These are phyloP conservation scores for Porites evermanni DNA, from an alignment of 92 coral and sea anemone species.

Conservation along the genomic window DNA sequence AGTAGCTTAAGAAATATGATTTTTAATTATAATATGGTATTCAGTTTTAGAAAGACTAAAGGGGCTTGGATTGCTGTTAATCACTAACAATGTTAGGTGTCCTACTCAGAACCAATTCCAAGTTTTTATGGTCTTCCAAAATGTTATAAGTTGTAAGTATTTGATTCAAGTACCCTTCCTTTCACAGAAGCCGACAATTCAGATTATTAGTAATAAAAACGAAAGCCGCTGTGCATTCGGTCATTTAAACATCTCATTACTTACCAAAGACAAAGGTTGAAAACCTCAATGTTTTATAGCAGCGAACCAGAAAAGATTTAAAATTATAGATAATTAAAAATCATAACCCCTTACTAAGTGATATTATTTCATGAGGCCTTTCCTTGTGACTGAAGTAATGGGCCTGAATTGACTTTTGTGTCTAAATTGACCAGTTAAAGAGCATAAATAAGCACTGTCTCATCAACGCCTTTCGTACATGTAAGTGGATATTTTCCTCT, in stretches of 20 bases:
- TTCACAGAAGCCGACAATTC: too few relatives aligned
- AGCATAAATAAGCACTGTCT: background rate
- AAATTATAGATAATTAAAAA: background rate
- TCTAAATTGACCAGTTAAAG: background rate
- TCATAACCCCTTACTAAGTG: background rate
- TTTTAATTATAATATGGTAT: too few relatives aligned
- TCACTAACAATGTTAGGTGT: too few relatives aligned
- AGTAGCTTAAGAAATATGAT: too few relatives aligned
- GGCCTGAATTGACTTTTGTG: background rate
- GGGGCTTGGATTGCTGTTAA: too few relatives aligned
- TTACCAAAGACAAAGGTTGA: background rate
- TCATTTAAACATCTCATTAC: background rate
- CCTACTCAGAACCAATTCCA: too few relatives aligned
- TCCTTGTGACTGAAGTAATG: background rate
- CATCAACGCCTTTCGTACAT: background rate
- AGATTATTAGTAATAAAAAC: background rate
- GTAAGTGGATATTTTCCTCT: background rate
- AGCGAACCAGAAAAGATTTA: background rate
- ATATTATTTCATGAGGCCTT: background rate
- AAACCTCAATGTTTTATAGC: background rate
- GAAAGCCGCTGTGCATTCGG: background rate
- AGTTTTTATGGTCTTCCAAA: too few relatives aligned
- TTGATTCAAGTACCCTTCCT: too few relatives aligned
- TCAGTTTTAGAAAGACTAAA: too few relatives aligned
- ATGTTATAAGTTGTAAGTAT: too few relatives aligned